Base-by-base conservation (phyloP, 2,113 vertebrate species). In the Colossoma macropomum region DNA sequence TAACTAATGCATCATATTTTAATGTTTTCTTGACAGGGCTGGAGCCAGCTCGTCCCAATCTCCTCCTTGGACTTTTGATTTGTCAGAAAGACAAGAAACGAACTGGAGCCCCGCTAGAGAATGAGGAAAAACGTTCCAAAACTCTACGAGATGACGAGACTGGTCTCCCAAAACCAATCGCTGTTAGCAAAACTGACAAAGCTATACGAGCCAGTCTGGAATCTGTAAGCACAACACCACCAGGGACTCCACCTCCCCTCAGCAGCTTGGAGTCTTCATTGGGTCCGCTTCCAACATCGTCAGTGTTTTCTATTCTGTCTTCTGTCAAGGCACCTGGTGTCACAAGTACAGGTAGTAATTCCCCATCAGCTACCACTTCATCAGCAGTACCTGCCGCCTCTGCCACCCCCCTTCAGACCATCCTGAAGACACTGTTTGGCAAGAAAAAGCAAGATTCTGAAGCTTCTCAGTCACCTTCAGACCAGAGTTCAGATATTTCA, bases 41-140 rank as follows among this genome's bases (percentile, higher is more conserved):
- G 19, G 98, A 99, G 88, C 95, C 96, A 28, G 95, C 95, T 27
- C 98, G 98, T 59, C 98, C 98, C 5, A 99, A 99, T 92, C 94
- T 99, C 48, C 97, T 99, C 73, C 94, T 99, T 13, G 98, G 98
- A 23, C 84, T 99, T 76, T 93, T 99, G 3, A 98, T 99, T 91
- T 98, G 98, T 88, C 98, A 99, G 82, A 99, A 98, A 79, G 94
- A 95, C 79, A 92, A 91, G 66, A 99, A 99, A 65, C 96, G 98
- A 21, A 89, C 91, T 17, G 93, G 92, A 30, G 82, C 71, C 10
- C 87, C 27, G 0, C 54, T 45, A 90, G 98, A 89, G 19, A 80
- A 65, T 19, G 97, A 98, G 12, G 97, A 98, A 77, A 99, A 97
- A 87, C 93, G 96, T 30, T 83, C 89, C 52, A 96, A 95, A 81